These are phyloP conservation scores for Hydropsyche betteni DNA, from an alignment of 2,888 invertebrate genomes.

Conservation along the genomic window DNA sequence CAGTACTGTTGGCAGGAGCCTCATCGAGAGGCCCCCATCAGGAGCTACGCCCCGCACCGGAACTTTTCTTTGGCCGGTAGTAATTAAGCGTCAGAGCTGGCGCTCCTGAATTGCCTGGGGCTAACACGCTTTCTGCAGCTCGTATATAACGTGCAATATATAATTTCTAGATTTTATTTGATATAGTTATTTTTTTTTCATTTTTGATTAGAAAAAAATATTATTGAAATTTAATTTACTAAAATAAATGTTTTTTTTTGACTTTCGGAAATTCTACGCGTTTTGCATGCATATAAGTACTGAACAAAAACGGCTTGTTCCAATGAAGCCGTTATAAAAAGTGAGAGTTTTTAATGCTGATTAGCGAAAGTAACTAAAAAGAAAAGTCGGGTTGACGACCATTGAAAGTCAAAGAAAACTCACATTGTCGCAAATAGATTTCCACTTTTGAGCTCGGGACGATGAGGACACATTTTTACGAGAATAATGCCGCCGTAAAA, in stretches of 20 bases:
- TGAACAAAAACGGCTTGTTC: too few relatives aligned
- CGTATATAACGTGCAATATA: not conserved
- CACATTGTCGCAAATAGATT: conserved; percentile 18
- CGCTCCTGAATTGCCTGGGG: conserved; percentile 34
- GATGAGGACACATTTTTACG: conserved; percentile 23
- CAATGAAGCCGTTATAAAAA: too few relatives aligned
- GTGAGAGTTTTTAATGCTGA: too few relatives aligned
- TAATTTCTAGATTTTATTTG: too few relatives aligned
- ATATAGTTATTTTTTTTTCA: too few relatives aligned
- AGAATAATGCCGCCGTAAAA: conserved; percentile 19
- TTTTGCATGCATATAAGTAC: too few relatives aligned
- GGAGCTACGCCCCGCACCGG: conserved; percentile 42
- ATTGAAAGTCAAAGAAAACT: conserved; percentile 14
- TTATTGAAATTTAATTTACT: too few relatives aligned
- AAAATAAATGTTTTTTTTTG: too few relatives aligned
- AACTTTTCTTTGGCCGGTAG: conserved; percentile 52
- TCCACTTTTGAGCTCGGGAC: conserved; percentile 9
- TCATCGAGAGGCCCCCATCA: conserved; percentile 13
- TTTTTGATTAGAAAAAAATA: too few relatives aligned
- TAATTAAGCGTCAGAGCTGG: conserved; percentile 49
- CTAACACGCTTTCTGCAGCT: conserved; percentile 31
- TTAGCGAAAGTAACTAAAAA: too few relatives aligned
- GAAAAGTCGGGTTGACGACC: not conserved
- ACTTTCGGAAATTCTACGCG: too few relatives aligned
- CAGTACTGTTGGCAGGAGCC: conserved; percentile 13